Evolutionary conservation across 2,797 vertebrate genomes (phyloP).

Genomic region (Mycteria americana): DNA sequence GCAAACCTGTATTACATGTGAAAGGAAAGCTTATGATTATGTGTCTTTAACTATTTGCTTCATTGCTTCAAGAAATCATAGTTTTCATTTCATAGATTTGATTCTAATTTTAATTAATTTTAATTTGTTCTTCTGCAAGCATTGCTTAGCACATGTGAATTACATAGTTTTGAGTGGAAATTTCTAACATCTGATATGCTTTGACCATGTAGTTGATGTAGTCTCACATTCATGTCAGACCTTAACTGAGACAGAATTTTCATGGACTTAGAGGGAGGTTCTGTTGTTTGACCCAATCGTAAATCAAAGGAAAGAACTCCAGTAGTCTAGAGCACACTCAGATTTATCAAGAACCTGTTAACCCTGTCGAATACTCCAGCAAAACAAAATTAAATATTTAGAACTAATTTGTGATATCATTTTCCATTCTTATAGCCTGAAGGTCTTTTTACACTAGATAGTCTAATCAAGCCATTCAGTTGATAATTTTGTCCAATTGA

Average conservation of each 20-base stretch:
- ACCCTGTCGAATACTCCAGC: not conserved
- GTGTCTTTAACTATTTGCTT: constrained; percentile 9
- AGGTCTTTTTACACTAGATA: not conserved
- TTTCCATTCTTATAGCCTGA: not conserved
- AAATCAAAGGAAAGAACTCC: not conserved
- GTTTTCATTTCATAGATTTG: constrained; percentile 4
- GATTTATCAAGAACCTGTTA: not conserved
- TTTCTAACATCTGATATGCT: not conserved
- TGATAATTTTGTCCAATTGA: not conserved
- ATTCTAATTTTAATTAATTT: constrained; percentile 29
- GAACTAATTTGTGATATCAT: not conserved
- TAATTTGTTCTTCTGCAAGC: not conserved
- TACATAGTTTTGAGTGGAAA: not conserved
- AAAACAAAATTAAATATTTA: constrained; percentile 33
- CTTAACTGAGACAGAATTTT: not conserved
- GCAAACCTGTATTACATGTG: not conserved
- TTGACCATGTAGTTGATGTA: not conserved
- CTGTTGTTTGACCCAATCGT: not conserved
- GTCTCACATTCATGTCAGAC: not conserved
- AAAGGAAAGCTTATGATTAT: not conserved
- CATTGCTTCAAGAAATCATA: constrained; percentile 6
- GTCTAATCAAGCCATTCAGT: not conserved
- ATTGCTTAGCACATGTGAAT: not conserved
- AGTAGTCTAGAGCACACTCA: not conserved
- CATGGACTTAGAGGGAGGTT: not conserved